Base-by-base conservation (phyloP, 1,140 invertebrate species). In the Fopius arisanus region DNA sequence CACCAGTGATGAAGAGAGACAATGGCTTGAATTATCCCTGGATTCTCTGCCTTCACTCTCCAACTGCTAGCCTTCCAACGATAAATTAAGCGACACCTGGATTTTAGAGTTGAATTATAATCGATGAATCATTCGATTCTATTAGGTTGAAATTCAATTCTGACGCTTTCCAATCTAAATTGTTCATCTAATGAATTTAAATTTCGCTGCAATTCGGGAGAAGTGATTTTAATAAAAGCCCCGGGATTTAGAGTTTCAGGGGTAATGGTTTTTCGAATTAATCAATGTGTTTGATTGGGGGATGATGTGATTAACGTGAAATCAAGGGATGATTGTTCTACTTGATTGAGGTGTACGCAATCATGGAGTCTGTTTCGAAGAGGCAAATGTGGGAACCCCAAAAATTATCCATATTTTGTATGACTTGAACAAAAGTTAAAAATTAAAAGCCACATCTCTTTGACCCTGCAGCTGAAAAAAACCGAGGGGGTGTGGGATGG, bases 11-110 rank as follows among this genome's bases (percentile, higher is more conserved):
- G 70, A 75, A 72, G 74, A 72, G 70, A 51, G 74, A 75, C 74
- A 75, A 75, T 75, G 51, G 66, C 65, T 75, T 75, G 65, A 75
- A 73, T 73, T 76, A 76, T 76, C 75, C 33, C 43, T 28, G 37
- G 26, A 10, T 67, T 37, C 33, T n/a, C 33, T n/a, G 26, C 41
- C 26, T 40, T 28, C 37, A 48, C 28, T 54, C 48, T 16, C 68
- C 63, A 54, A 67, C 41, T 31, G 65, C 21, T 66, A 59, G 41
- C 48, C 12, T 14, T 16, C 2, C 29, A 21, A 33, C 31, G 31
- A 41, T 21, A 12, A 66, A n/a, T 72, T 23, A 29, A n/a, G 70
- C 4, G 16, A 71, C 29, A 71, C 19, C 28, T 23, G 62, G 31
- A 33, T 33, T 28, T 21, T 65, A 33, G 33, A 66, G 33, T 43